Percentiles rank a stretch among this genome's conserved stretches.
phyloP scores from a whole-genome alignment of 2,888 invertebrate genomes.

The Philereme transversata region DNA sequence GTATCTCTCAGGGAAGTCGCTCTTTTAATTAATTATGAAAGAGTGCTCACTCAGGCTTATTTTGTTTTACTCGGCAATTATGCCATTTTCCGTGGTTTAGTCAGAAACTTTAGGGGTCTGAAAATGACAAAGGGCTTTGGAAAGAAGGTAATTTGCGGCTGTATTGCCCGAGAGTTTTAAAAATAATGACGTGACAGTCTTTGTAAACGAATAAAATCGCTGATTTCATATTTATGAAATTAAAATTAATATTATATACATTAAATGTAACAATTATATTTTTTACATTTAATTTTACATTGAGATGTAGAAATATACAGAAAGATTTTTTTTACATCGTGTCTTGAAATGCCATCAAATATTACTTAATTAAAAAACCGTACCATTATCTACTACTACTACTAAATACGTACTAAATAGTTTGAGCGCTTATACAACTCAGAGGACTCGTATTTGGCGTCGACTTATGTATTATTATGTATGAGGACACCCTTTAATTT shows the following conservation, averaged over 20 bases:
- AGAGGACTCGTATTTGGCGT: too few species aligned
- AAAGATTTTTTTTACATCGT: too few species aligned
- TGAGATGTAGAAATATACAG: too few species aligned
- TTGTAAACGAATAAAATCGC: background rate
- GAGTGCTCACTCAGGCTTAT: constrained; percentile 13
- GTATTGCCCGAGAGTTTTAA: constrained; percentile 26
- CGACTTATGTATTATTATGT: too few species aligned
- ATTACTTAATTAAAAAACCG: too few species aligned
- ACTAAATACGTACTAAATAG: too few species aligned
- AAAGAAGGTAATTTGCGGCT: constrained; percentile 32
- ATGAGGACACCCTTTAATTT: too few species aligned
- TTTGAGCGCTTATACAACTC: too few species aligned
- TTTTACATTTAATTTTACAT: too few species aligned
- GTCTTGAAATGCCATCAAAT: too few species aligned
- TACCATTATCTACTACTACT: too few species aligned
- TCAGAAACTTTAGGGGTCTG: constrained; percentile 31
- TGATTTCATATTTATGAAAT: background rate
- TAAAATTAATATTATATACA: background rate
- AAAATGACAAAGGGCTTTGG: constrained; percentile 36
- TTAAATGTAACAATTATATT: background rate
- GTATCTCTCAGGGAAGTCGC: background rate
- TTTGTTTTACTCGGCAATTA: constrained; percentile 17
- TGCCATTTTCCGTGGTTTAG: constrained; percentile 31
- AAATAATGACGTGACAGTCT: constrained; percentile 10
- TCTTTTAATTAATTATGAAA: constrained; percentile 6